Percentiles rank a stretch among this genome's conserved stretches.
Evolutionary conservation across 1,140 invertebrate species (phyloP).

Genomic region (Agrilus planipennis): DNA sequence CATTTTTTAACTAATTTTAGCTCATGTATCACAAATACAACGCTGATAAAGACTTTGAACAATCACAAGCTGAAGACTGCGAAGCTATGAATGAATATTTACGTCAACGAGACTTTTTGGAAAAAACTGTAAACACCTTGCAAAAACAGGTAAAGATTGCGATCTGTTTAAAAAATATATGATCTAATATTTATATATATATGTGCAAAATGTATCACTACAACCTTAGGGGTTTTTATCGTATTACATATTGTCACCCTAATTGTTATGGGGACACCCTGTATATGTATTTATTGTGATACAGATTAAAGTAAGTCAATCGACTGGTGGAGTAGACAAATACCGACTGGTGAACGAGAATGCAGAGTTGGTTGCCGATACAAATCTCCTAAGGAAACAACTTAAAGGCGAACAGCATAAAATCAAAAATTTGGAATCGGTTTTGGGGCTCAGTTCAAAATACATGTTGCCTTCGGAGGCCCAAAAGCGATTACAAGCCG

Average conservation of each 20-base stretch:
- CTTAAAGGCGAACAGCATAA: constrained; percentile 48
- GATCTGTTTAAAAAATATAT: too few relatives aligned
- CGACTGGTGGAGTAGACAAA: constrained; percentile 24
- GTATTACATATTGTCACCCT: too few relatives aligned
- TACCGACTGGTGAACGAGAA: constrained; percentile 53
- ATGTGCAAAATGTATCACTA: too few relatives aligned
- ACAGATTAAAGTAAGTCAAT: constrained; percentile 1
- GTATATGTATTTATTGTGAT: too few relatives aligned
- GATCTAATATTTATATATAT: too few relatives aligned
- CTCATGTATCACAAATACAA: constrained; percentile 66
- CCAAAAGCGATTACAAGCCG: constrained; percentile 43
- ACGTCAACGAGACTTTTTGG: constrained; percentile 66
- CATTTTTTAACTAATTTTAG: constrained; percentile 23
- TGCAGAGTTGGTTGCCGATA: constrained; percentile 57
- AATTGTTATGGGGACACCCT: too few relatives aligned
- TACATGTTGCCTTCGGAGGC: constrained; percentile 44
- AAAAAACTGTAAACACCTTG: constrained; percentile 54
- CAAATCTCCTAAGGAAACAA: constrained; percentile 57
- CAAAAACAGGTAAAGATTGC: constrained; percentile 39
- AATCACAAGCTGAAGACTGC: constrained; percentile 48
- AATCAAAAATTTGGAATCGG: constrained; percentile 55
- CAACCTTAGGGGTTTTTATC: too few relatives aligned
- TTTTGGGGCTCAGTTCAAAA: constrained; percentile 47
- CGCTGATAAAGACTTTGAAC: constrained; percentile 49
- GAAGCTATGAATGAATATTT: constrained; percentile 68